Evolutionary conservation across 23 tunicate genomes (phyloP).

Genomic region (Halocynthia aurantium): DNA sequence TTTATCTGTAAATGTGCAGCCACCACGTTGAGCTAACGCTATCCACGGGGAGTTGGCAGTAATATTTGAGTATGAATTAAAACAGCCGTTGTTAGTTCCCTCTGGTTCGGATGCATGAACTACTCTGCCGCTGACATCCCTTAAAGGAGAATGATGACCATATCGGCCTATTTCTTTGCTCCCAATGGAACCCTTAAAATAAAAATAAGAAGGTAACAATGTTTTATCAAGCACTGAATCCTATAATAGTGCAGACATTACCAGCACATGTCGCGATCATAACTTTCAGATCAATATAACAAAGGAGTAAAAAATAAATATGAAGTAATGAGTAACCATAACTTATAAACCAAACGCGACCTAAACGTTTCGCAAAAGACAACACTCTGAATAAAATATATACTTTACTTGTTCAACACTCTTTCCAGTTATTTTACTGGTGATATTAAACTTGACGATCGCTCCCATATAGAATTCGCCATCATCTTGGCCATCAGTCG

Average conservation of each 20-base stretch:
- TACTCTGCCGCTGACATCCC: constrained; percentile 35
- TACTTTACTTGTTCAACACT: not conserved
- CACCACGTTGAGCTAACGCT: constrained; percentile 57
- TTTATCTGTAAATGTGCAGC: constrained; percentile 58
- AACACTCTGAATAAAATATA: too few relatives aligned
- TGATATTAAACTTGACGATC: constrained; percentile 21
- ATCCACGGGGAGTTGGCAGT: constrained; percentile 30
- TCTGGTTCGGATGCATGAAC: constrained; percentile 23
- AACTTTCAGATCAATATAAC: too few relatives aligned
- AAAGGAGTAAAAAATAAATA: too few relatives aligned
- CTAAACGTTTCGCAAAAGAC: not conserved
- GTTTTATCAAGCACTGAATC: too few relatives aligned
- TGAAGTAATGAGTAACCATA: too few relatives aligned
- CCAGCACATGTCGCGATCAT: too few relatives aligned
- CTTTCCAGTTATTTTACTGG: not conserved
- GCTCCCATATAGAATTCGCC: constrained; percentile 12
- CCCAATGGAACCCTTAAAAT: too few relatives aligned
- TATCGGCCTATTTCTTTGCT: constrained; percentile 27
- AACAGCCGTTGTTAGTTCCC: constrained; percentile 34
- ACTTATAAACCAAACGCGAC: too few relatives aligned
- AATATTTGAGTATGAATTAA: constrained; percentile 1
- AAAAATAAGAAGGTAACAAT: too few relatives aligned
- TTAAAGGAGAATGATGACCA: constrained; percentile 51
- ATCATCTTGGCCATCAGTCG: constrained; percentile 7
- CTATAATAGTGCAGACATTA: too few relatives aligned